Base-by-base conservation (phyloP, 2,888 invertebrate species). In the Dicyrtomina minuta region DNA sequence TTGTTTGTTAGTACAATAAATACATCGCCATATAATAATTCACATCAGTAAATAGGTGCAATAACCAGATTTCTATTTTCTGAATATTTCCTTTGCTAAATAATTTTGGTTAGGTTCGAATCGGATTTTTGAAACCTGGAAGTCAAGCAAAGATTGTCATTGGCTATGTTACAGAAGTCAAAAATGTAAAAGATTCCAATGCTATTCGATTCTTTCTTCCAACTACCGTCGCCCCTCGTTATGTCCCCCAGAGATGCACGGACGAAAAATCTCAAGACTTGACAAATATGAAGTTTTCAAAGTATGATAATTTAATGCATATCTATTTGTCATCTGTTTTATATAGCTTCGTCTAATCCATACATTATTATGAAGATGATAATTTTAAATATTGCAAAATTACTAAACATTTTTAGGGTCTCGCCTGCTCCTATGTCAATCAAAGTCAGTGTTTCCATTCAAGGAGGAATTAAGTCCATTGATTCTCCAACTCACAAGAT, bases 171-270 rank as follows among this genome's bases (percentile, higher is more conserved):
- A 75, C 75, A 0, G 78, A 79, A 68, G 75, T 78, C 2, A 76
- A 76, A 53, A 76, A 77, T 72, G 78, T 77, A 20, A 72, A 71
- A 13, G 74, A 69, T 10, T 65, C 72, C 2, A 70, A 72, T 51
- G 56, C 76, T 2, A 72, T 77, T 12, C 68, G 78, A 22, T 79
- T 79, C 64, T 77, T 73, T 53, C 53, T 79, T 20, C 79, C 79
- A 10, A 79, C 79, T 0, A 79, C 78, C 2, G 70, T 79, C n/a
- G 78, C 78, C 10, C 79, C 79, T n/a, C 72, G 78, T 6, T 78
- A 78, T 62, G 69, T 76, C 33, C 76, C 77, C 12, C 22, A 66
- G 15, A 51, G 61, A 4, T 75, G 75, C 39, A 70, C 56, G 10
- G 72, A 74, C 46, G 67, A 70, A 5, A 72, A 73, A 59, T 72